Base-by-base conservation (phyloP, 2,797 vertebrate species). In the Parotocinclus haroldoi region DNA sequence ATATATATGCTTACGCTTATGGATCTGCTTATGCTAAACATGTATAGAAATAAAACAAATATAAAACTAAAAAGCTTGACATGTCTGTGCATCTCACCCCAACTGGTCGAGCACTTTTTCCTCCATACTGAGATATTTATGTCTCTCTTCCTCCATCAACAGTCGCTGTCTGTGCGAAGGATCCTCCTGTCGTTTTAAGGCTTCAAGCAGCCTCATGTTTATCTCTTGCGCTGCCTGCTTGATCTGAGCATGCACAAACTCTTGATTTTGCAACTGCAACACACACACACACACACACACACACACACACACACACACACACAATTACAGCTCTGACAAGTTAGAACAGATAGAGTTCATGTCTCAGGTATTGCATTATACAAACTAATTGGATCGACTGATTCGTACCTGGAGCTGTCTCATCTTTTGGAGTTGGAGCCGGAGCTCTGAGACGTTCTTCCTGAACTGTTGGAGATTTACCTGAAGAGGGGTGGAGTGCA, bases 191-290 rank as follows among this genome's bases (percentile, higher is more conserved):
- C 88, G 88, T 77, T 89, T 91, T 83, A 95, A 79, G 1, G 91
- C 90, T 82, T 98, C 95, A 0, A 81, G 76, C 70, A 98, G 87
- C 83, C 91, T 96, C 75, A 87, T 81, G 53, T 79, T 92, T 85
- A 98, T 95, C 85, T 98, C 96, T 79, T 94, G 87, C 82, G 98
- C 94, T 0, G 92, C 93, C 67, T 91, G 91, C 87, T 94, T 96
- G 86, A 98, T 86, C 92, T 98, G 96, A 5, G 88, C 83, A 66
- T 86, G 88, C 77, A 98, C 83, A 64, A 89, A 81, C 83, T 98
- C 97, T 86, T 98, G 96, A 90, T 97, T 98, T 89, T 97, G 94
- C 83, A 99, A 89, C 97, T 99, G 90, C 54, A 57, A 66, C 13
- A 64, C 10, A 14, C 50, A 60, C 44, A 58, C 36, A 17, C 42